Conservation (phyloP, 1,140 invertebrate species). For the Drosophila simulans region DNA sequence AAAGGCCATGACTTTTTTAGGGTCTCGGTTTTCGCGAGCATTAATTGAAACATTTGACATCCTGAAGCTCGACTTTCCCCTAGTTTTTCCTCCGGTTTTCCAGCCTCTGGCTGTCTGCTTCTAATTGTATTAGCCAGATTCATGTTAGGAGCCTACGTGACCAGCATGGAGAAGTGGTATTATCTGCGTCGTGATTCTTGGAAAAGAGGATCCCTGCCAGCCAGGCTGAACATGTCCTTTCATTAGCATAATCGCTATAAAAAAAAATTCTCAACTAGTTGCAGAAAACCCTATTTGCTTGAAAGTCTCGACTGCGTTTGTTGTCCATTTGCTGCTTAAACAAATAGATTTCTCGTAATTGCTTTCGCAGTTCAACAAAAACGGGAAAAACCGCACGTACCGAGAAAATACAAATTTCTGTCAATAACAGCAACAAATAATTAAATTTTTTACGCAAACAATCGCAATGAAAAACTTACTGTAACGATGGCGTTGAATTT, state of each 20-base stretch:
- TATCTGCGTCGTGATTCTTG: constrained; percentile 7
- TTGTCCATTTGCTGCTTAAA: constrained; percentile 62
- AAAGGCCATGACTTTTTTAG: constrained; percentile 16
- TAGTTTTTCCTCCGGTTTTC: background rate
- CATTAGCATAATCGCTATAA: constrained; percentile 72
- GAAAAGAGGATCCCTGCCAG: background rate
- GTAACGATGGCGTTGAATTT: constrained; percentile 32
- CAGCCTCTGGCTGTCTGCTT: constrained; percentile 22
- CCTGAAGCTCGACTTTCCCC: constrained; percentile 12
- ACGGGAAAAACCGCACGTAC: constrained; percentile 15
- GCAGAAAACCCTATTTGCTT: constrained; percentile 14
- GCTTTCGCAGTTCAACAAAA: constrained; percentile 77
- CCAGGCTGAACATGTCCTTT: constrained; percentile 52
- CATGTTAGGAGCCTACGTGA: constrained; percentile 55
- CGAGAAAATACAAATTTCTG: constrained; percentile 30
- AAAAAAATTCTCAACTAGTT: constrained; percentile 22
- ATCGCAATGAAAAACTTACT: constrained; percentile 5
- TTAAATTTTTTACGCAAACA: constrained; percentile 63
- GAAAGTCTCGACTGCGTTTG: constrained; percentile 25
- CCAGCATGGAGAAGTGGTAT: constrained; percentile 28
- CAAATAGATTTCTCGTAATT: constrained; percentile 75
- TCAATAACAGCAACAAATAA: constrained; percentile 59
- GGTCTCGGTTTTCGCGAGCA: constrained; percentile 33
- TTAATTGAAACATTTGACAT: constrained; percentile 74
- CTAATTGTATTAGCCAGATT: constrained; percentile 72